Evolutionary conservation across 2,888 invertebrate genomes (phyloP), one percentile per base, ranked within the genome.

Genomic region (Lasioglossum villosulum): DNA sequence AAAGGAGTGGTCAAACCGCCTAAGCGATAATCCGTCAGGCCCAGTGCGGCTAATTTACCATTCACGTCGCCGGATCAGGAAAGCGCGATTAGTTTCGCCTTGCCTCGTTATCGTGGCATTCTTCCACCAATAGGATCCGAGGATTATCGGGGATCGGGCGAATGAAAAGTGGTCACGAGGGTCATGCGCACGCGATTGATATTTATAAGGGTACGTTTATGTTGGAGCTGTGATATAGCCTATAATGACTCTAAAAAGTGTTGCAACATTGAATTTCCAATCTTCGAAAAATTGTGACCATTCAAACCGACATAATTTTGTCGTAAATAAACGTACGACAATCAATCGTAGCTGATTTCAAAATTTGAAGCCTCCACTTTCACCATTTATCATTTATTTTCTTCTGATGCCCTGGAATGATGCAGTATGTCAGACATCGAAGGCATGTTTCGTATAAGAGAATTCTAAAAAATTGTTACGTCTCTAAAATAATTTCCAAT

Each of bases 111-210:
- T 80, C 80, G 37, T 27, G 56, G 34, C 39, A 2, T 59, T 79
- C 71, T 73, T 39, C 56, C 63, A 52, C 59, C 74, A 79, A 74
- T 72, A 76, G 52, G 48, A 78, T 75, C 75, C 80, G 39, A 75
- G 66, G 59, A 37, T 37, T 78, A 87, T 80, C 76, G 81, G 59
- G 59, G 19, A 37, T 63, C 80, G 45, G 39, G 72, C 27, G 72
- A 80, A 75, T 83, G 83, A 74, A 83, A 79, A 80, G 78, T 77
- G 42, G 82, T 86, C 84, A 68, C 82, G 85, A 82, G 81, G 83
- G 45, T 45, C 45, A 34, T 76, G 75, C 30, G 42, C 86, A 86
- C 86, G 83, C 85, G 84, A 90, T 86, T 88, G 82, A 70, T 90
- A 90, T 90, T 90, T 88, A 86, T 80, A 85, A 79, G 74, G 71